These are phyloP conservation scores for Rhopalosiphum padi DNA, from an alignment of 1,140 invertebrate species.

Conservation along the genomic window DNA sequence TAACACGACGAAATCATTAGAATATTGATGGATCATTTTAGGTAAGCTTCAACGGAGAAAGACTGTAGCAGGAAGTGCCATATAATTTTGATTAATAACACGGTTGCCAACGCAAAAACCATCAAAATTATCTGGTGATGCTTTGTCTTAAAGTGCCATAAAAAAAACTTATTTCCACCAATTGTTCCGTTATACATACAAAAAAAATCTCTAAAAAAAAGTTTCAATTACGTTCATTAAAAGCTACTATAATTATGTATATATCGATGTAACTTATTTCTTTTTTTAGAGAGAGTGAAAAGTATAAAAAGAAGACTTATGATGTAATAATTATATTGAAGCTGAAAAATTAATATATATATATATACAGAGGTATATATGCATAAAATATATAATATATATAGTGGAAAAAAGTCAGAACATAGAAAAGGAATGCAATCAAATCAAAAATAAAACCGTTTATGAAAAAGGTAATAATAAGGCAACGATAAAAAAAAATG, in stretches of 20 bases:
- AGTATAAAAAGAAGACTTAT: neutral
- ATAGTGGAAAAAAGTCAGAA: neutral
- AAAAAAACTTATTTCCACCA: neutral
- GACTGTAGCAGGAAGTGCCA: neutral
- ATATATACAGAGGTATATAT: too few relatives aligned
- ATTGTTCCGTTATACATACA: neutral
- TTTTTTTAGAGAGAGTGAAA: neutral
- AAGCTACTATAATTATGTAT: neutral
- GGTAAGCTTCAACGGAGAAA: neutral
- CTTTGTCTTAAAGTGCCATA: neutral
- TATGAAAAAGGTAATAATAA: neutral
- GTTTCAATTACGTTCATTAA: conserved; percentile 20
- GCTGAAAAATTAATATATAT: neutral
- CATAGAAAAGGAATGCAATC: neutral
- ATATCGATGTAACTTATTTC: neutral
- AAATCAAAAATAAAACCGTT: neutral
- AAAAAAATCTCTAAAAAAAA: neutral
- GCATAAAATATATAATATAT: neutral
- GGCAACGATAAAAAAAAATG: neutral
- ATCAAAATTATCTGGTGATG: neutral
- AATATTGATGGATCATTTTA: conserved; percentile 32
- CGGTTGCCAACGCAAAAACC: neutral
- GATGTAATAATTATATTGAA: conserved; percentile 7
- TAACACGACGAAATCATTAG: neutral
- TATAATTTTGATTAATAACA: conserved; percentile 30